Percentiles rank a stretch among this genome's conserved stretches.
Conservation (phyloP, 1,140 invertebrate genomes). For the Rhagoletis pomonella region DNA sequence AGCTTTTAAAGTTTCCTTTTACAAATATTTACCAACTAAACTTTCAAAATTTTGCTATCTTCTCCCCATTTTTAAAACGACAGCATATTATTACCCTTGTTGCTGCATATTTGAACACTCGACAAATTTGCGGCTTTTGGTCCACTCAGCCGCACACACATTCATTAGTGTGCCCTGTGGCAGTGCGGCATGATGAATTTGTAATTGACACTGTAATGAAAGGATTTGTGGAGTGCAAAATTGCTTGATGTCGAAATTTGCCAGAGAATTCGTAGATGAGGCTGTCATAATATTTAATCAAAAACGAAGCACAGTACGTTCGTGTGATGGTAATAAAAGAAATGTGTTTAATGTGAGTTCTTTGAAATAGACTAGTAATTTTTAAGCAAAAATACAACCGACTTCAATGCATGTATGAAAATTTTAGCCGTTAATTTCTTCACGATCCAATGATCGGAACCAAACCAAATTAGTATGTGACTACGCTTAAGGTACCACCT, state of each 20-base stretch:
- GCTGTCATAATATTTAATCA: not conserved
- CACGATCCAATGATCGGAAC: too few relatives aligned
- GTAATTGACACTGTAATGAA: constrained; percentile 9
- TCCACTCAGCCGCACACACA: not conserved
- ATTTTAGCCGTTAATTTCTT: too few relatives aligned
- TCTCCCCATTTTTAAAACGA: not conserved
- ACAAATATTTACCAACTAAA: not conserved
- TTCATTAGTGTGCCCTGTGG: not conserved
- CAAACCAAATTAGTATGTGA: too few relatives aligned
- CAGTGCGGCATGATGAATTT: not conserved
- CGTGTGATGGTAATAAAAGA: too few relatives aligned
- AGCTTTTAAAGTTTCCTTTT: too few relatives aligned
- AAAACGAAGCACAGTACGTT: too few relatives aligned
- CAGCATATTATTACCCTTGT: not conserved
- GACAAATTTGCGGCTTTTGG: too few relatives aligned
- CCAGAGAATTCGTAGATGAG: not conserved
- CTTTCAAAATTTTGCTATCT: not conserved
- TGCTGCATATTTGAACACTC: not conserved
- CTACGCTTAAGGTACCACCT: too few relatives aligned
- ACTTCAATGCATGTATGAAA: too few relatives aligned
- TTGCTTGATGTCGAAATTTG: not conserved
- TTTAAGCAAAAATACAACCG: too few relatives aligned
- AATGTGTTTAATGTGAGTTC: too few relatives aligned
- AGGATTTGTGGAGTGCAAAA: not conserved
- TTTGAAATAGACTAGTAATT: too few relatives aligned